A percentile compares a stretch with the other conserved stretches of the same genome.
Conservation (phyloP, 1,140 invertebrate genomes). For the Drosophila elegans region DNA sequence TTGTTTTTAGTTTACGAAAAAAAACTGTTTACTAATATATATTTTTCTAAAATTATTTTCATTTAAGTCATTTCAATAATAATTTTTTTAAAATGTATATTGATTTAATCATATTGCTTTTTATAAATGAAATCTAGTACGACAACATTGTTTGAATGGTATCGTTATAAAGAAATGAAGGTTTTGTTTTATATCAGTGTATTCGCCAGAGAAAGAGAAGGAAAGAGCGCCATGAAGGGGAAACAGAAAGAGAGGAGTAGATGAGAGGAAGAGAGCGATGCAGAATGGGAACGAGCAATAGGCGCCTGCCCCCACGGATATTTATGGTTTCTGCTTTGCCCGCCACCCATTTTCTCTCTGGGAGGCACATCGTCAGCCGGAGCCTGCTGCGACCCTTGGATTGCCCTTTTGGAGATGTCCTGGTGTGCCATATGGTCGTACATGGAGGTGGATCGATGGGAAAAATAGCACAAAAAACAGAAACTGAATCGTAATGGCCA, state of each 20-base stretch:
- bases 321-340: slow-evolving; percentile 40
- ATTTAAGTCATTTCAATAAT: no score
- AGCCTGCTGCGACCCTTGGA: slow-evolving; percentile 16
- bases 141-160: no score
- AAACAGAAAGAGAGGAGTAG: neutral
- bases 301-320: slow-evolving; percentile 49
- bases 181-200: neutral
- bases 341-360: slow-evolving; percentile 21
- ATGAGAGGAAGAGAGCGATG: neutral
- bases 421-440: slow-evolving; percentile 23
- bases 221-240: neutral
- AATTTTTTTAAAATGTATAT: no score
- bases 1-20: no score
- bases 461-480: neutral
- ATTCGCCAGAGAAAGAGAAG: neutral
- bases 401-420: slow-evolving; percentile 16
- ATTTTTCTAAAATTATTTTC: no score
- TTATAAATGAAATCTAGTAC: no score
- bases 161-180: neutral
- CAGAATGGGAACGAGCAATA: slow-evolving; percentile 13
- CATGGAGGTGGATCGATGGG: slow-evolving; percentile 4
- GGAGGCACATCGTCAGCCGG: slow-evolving; percentile 13
- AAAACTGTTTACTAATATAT: no score
- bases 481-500: no score
- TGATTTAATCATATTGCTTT: no score